Evolutionary conservation across 2,113 vertebrate genomes (phyloP).

Genomic region (Corythaeola cristata): DNA sequence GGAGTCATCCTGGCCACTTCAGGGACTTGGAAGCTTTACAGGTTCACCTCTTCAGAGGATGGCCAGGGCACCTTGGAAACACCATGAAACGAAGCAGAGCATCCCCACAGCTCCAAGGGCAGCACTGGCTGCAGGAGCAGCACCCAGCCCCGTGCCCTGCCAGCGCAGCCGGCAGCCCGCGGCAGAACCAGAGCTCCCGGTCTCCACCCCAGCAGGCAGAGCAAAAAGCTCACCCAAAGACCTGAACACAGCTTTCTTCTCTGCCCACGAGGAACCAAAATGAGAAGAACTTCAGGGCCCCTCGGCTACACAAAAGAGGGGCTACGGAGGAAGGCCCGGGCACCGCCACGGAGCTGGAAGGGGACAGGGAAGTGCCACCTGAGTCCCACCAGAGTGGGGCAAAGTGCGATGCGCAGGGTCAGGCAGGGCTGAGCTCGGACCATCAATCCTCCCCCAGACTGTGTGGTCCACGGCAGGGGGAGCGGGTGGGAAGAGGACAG

Average conservation of each 20-base stretch:
- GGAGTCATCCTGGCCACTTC: not conserved
- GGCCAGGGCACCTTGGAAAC: not conserved
- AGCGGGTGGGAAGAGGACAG: not conserved
- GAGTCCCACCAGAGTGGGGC: not conserved
- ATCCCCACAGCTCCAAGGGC: not conserved
- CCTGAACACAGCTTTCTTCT: not conserved
- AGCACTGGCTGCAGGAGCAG: not conserved
- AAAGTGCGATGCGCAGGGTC: not conserved
- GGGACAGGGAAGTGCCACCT: not conserved
- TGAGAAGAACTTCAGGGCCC: accelerated
- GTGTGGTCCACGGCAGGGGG: not conserved
- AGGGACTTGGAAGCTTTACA: not conserved
- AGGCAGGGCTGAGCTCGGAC: not conserved
- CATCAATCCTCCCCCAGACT: slow-evolving; percentile 25
- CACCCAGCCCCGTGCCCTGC: not conserved
- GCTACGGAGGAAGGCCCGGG: not conserved
- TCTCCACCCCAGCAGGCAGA: not conserved
- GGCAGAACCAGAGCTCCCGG: not conserved
- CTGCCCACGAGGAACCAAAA: not conserved
- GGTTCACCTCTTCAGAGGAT: not conserved
- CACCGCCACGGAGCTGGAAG: not conserved
- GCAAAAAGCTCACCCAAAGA: not conserved
- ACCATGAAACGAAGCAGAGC: not conserved
- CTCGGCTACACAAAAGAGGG: not conserved
- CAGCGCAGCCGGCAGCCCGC: accelerated